Percentiles rank a stretch among this genome's conserved stretches.
Evolutionary conservation across 2,113 vertebrate genomes (phyloP).

Genomic region (Seriola rivoliana): DNA sequence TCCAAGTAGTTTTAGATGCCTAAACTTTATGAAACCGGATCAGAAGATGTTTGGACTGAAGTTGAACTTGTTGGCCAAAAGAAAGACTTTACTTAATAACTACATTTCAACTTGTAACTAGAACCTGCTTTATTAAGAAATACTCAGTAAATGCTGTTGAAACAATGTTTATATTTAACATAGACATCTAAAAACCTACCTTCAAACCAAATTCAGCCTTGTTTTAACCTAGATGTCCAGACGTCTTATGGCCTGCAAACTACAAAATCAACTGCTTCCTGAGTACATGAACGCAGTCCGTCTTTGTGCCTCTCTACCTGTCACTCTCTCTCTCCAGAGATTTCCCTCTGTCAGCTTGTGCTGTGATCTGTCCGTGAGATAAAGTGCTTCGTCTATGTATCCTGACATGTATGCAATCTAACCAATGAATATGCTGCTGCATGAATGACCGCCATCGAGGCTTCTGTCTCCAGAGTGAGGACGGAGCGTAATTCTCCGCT

Average conservation of each 20-base stretch:
- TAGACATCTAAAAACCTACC: not conserved
- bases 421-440: constrained; percentile 47
- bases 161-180: not conserved
- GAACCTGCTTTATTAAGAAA: not conserved
- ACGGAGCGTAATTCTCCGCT: constrained; percentile 12
- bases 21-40: too few species aligned
- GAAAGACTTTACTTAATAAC: not conserved
- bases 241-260: not conserved
- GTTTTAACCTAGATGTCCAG: not conserved
- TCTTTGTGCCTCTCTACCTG: constrained; percentile 11
- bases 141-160: not conserved
- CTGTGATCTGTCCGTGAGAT: constrained; percentile 43
- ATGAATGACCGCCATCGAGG: constrained; percentile 45
- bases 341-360: constrained; percentile 17
- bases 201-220: not conserved
- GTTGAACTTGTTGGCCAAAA: too few species aligned
- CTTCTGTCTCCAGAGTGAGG: constrained; percentile 27
- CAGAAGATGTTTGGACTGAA: too few species aligned
- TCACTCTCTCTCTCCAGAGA: constrained; percentile 10
- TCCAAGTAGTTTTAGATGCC: too few species aligned
- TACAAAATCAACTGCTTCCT: not conserved
- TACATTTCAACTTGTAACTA: not conserved
- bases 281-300: not conserved
- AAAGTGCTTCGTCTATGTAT: constrained; percentile 51
- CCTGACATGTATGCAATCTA: constrained; percentile 57